Percentiles rank a stretch among this genome's conserved stretches.
These are phyloP conservation scores for Sus scrofa DNA, from an alignment of 2,113 vertebrate genomes.

Conservation along the genomic window DNA sequence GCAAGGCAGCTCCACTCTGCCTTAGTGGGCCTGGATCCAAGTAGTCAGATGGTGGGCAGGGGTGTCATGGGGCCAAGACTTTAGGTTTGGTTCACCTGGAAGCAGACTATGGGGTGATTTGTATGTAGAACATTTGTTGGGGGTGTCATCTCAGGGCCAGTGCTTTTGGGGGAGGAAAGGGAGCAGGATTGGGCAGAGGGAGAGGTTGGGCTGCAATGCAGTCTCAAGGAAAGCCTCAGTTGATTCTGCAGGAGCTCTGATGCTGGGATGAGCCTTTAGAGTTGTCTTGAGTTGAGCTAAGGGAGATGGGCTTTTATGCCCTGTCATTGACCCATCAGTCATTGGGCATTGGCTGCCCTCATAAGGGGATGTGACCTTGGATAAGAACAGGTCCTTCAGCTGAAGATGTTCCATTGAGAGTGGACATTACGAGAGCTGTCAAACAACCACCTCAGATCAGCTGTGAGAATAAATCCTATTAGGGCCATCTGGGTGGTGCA, in stretches of 20 bases:
- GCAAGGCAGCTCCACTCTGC: background rate
- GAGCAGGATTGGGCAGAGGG: background rate
- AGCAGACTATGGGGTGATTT: background rate
- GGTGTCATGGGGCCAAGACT: background rate
- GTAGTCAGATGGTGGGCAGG: background rate
- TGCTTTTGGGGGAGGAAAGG: background rate
- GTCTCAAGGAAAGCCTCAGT: background rate
- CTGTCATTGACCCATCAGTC: background rate
- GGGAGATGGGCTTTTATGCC: background rate
- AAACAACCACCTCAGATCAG: background rate
- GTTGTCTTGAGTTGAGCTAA: background rate
- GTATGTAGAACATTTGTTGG: background rate
- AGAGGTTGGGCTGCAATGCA: background rate
- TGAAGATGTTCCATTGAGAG: background rate
- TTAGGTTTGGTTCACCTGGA: background rate
- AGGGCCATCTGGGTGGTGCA: background rate
- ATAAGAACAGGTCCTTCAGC: background rate
- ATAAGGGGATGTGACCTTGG: background rate
- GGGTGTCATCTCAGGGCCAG: background rate
- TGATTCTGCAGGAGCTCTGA: background rate
- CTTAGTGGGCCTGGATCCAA: background rate
- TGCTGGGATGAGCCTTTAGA: background rate
- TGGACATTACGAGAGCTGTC: background rate
- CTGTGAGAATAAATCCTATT: background rate
- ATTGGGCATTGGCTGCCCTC: background rate